Conservation (phyloP, 2,113 vertebrate genomes). For the Austrofundulus limnaeus region DNA sequence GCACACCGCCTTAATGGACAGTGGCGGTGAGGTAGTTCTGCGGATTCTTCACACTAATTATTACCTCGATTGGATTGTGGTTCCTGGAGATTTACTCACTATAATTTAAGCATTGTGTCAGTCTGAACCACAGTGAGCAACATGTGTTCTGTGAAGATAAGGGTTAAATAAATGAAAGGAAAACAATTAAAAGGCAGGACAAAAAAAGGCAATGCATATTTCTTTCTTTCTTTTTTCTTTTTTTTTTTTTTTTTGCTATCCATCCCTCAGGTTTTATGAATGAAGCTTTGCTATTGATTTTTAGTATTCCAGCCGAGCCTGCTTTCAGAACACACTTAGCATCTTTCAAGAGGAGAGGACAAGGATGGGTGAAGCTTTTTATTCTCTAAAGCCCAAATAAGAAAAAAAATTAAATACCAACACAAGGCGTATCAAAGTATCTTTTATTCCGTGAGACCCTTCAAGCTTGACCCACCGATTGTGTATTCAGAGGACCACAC, state of each 20-base stretch:
- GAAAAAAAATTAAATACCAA: background rate
- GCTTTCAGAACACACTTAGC: constrained; percentile 13
- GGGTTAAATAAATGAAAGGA: background rate
- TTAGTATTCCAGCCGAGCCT: constrained; percentile 14
- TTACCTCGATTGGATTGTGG: constrained; percentile 34
- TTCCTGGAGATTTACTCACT: constrained; percentile 25
- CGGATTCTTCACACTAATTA: constrained; percentile 50
- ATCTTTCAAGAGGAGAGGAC: constrained; percentile 19
- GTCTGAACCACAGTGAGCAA: background rate
- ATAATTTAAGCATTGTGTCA: constrained; percentile 30
- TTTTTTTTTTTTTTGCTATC: no score
- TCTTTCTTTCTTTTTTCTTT: background rate
- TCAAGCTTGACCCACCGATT: constrained; percentile 3
- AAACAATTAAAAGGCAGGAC: background rate
- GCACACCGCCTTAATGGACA: constrained; percentile 33
- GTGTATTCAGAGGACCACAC: constrained; percentile 6
- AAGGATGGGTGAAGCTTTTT: constrained; percentile 13
- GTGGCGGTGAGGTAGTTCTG: constrained; percentile 54
- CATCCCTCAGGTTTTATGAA: constrained; percentile 46
- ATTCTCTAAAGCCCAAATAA: constrained; percentile 1
- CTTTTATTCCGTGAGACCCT: constrained; percentile 22
- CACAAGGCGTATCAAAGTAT: background rate
- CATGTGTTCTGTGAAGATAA: constrained; percentile 5
- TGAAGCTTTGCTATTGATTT: constrained; percentile 39
- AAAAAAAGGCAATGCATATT: background rate